Base-by-base conservation (phyloP, 2,888 invertebrate genomes). In the Augochlorella aurata region DNA sequence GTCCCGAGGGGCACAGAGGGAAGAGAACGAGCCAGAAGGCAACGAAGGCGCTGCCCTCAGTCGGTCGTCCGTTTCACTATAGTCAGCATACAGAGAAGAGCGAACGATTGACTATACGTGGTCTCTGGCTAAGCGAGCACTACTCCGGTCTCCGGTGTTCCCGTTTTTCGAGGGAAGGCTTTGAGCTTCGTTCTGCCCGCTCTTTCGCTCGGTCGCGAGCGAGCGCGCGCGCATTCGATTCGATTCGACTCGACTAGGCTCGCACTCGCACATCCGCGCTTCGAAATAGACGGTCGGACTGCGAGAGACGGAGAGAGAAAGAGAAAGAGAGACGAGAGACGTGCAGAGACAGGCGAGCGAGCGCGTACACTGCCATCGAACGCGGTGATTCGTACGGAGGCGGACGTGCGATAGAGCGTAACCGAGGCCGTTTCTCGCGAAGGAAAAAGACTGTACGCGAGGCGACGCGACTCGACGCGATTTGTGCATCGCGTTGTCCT, bases 1-100 rank as follows among this genome's bases (percentile, higher is more conserved):
- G 73, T 72, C 75, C 63, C 68, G 82, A 70, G 79, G 49, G 84
- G 61, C 54, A 54, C 38, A 38, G 77, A 70, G 81, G 74, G 74
- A 49, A 68, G 65, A 70, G 78, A 86, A 68, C 75, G 76, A 77
- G 72, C 24, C 72, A 80, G 76, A 75, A 84, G 77, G 67, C 49
- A 79, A 88, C 90, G 90, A 89, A 86, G 54, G 88, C 85, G 88
- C 88, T 91, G 92, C 92, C 92, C 90, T 89, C 92, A 85, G 88
- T 85, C 90, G 91, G 90, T 81, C 84, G 88, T 63, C 77, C 82
- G 86, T 79, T 82, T 88, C 74, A 92, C 90, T 90, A 91, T 79
- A 66, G 85, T 81, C 73, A 85, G 82, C 87, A 87, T 54, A 82
- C 63, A 77, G 74, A 77, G 76, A 65, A 54, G 68, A 79, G 58